Percentiles rank a stretch among this genome's conserved stretches.
Evolutionary conservation across 2,888 invertebrate genomes (phyloP).

Genomic region (Mythimna impura): DNA sequence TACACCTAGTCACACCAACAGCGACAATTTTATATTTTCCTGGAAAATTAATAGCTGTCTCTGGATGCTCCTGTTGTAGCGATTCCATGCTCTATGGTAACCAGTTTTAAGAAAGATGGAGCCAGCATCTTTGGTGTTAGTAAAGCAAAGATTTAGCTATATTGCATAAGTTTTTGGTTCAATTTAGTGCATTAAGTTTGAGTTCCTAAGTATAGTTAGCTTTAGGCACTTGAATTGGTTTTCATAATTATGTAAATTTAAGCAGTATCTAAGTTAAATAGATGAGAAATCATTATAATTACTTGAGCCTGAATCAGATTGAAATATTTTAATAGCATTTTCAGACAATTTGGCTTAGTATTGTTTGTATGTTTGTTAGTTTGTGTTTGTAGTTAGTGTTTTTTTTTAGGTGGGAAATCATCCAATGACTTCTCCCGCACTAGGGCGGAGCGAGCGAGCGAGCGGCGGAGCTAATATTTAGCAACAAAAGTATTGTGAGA

Average conservation of each 20-base stretch:
- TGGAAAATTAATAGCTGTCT: neutral
- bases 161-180: slow-evolving; percentile 36
- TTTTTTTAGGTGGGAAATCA: no score
- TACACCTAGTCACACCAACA: no score
- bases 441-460: no score
- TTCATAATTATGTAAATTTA: slow-evolving; percentile 14
- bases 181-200: slow-evolving; percentile 33
- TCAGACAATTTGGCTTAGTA: no score
- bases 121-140: slow-evolving; percentile 26
- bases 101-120: slow-evolving; percentile 29
- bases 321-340: neutral
- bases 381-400: no score
- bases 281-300: neutral
- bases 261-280: neutral
- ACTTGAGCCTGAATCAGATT: neutral
- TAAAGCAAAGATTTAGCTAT: slow-evolving; percentile 24
- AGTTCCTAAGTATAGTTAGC: slow-evolving; percentile 13
- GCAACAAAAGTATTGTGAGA: no score
- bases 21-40: no score
- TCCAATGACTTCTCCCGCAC: no score
- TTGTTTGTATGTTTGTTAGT: no score
- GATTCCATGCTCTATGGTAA: neutral
- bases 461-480: no score
- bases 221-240: slow-evolving; percentile 26
- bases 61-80: neutral